Percentiles rank a stretch among this genome's conserved stretches.
These are phyloP conservation scores for Malurus cyaneus DNA, from an alignment of 2,113 vertebrate species.

Conservation along the genomic window DNA sequence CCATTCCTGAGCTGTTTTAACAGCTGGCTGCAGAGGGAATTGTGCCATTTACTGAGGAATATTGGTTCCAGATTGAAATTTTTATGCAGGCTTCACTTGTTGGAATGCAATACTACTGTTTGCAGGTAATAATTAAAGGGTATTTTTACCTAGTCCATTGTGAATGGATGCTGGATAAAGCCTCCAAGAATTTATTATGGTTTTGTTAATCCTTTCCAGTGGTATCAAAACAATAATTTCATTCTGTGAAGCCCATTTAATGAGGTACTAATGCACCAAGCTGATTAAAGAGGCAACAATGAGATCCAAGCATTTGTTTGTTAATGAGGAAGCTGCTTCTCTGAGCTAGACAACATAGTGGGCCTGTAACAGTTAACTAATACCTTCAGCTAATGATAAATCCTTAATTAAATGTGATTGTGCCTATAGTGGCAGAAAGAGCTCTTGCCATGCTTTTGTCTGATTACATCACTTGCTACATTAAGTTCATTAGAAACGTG, in stretches of 20 bases:
- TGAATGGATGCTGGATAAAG: not conserved
- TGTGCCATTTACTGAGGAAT: not conserved
- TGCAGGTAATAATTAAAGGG: not conserved
- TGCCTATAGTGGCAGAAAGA: conserved; percentile 64
- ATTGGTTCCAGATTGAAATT: not conserved
- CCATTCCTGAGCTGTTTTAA: not conserved
- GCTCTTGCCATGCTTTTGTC: conserved; percentile 75
- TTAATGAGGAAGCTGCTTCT: not conserved
- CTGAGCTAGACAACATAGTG: not conserved
- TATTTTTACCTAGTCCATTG: not conserved
- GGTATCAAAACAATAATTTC: not conserved
- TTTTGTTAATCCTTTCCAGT: not conserved
- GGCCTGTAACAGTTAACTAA: conserved; percentile 51
- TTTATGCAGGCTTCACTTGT: rapidly evolving
- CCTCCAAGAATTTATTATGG: not conserved
- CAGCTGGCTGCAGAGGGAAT: not conserved
- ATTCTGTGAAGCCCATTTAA: not conserved
- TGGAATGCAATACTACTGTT: not conserved
- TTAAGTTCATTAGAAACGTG: conserved; percentile 83
- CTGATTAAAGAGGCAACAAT: not conserved
- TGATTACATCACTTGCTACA: conserved; percentile 87
- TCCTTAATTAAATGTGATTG: conserved; percentile 66
- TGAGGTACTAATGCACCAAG: not conserved
- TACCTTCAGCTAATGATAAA: conserved; percentile 43
- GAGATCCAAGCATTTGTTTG: not conserved